Percentiles rank a stretch among this genome's conserved stretches.
These are phyloP conservation scores for Rotaria sp. DNA, from an alignment of 2,888 invertebrate genomes.

Conservation along the genomic window DNA sequence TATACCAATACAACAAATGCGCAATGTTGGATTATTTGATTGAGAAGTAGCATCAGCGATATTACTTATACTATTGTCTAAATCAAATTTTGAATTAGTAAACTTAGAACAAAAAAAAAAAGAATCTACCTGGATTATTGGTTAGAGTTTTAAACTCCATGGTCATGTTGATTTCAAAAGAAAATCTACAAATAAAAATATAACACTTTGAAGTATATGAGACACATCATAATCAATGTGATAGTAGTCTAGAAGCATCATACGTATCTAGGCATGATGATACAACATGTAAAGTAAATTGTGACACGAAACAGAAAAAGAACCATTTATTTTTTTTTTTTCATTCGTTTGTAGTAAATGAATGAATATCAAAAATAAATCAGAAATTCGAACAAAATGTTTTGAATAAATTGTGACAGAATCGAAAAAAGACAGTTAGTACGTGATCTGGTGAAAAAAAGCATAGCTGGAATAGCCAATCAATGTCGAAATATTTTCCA, in stretches of 20 bases:
- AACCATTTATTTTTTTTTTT: background rate
- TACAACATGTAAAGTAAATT: background rate
- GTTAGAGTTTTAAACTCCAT: no score
- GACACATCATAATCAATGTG: no score
- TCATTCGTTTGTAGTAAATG: background rate
- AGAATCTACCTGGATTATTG: background rate
- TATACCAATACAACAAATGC: slow-evolving; percentile 28
- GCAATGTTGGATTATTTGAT: background rate
- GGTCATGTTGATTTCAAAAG: background rate
- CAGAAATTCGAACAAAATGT: background rate
- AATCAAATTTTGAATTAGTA: background rate
- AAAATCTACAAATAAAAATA: background rate
- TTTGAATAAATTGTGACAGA: background rate
- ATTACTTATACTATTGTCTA: background rate
- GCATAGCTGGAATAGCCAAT: no score
- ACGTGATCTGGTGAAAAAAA: no score
- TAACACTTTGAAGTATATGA: no score
- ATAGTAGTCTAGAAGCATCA: no score
- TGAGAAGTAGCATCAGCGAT: background rate
- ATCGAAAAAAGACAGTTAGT: no score
- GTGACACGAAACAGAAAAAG: background rate
- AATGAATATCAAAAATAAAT: no score
- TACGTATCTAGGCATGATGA: no score
- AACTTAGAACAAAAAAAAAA: no score
- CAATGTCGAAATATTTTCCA: no score